Evolutionary conservation across 2,888 invertebrate species (phyloP), one percentile per base, ranked within the genome.

Genomic region (Prosopocoilus inquinatus): DNA sequence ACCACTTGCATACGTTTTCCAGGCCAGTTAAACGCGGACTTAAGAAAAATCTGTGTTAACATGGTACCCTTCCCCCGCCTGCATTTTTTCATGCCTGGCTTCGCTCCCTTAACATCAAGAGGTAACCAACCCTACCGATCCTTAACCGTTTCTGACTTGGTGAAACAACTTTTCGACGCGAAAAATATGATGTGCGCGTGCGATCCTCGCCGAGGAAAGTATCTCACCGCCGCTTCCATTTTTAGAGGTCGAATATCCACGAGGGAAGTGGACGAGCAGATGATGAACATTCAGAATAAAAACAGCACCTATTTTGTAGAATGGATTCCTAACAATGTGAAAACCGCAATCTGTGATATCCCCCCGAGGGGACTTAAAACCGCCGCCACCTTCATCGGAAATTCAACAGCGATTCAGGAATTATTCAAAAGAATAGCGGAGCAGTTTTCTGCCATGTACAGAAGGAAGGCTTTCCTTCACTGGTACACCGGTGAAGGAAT

Each of bases 151-250:
- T 86, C 89, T 0, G 84, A 93, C 72, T 78, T 94, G 45, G 91
- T 91, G 2, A 83, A 84, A 63, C 89, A 89, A 80, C 84, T 89
- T 81, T 93, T 94, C 77, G 90, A 91, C 68, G 88, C 91, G 1
- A 87, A 86, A 74, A 93, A 91, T 79, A 88, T 92, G 88, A 92
- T 93, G 91, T 89, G 91, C 52, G 92, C 92, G 28, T 91, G 91
- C 72, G 91, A 93, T 80, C 91, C 92, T 3, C 80, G 91, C 47
- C 88, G 87, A 73, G 91, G 91, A 3, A 70, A 67, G 55, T 93
- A 92, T 77, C 81, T 93, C 55, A 92, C 92, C 0, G 91, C 89
- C 11, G 91, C 92, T 34, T 88, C 89, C 67, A 90, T 93, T 71
- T 89, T 89, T 77, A 74, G 89, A 72, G 92, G 92, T 47, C 75